Evolutionary conservation across 2,113 vertebrate genomes (phyloP).

Genomic region (Tyto alba): DNA sequence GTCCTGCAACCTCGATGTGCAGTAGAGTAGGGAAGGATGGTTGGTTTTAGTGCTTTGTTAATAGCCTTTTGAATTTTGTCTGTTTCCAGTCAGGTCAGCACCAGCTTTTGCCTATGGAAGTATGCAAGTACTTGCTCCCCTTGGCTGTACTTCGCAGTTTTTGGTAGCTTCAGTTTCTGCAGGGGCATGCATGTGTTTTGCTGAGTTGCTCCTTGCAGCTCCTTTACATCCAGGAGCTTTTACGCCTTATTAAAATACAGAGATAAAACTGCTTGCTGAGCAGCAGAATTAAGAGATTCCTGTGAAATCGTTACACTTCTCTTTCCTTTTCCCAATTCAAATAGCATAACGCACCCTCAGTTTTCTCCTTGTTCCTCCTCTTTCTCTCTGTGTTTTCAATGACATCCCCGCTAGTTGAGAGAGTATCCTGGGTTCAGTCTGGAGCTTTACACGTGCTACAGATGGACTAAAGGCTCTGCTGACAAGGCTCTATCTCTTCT

Average conservation of each 20-base stretch:
- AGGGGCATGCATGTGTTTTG: too few species aligned
- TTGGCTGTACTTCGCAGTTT: background rate
- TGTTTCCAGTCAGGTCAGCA: background rate
- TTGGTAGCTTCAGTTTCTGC: background rate
- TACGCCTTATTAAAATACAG: rapidly evolving
- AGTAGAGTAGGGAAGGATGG: background rate
- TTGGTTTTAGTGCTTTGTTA: background rate
- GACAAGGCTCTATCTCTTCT: background rate
- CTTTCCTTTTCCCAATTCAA: background rate
- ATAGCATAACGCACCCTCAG: background rate
- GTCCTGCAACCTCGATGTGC: background rate
- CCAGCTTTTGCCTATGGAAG: background rate
- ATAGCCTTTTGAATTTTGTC: background rate
- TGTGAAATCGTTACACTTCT: background rate
- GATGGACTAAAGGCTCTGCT: background rate
- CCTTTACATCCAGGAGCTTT: background rate
- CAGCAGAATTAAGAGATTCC: background rate
- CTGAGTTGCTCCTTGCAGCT: background rate
- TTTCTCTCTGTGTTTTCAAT: background rate
- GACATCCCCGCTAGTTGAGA: background rate
- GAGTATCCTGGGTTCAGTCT: background rate
- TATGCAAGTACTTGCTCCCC: rapidly evolving
- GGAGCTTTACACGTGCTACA: rapidly evolving
- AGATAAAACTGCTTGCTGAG: background rate
- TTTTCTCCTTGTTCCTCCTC: background rate